A percentile compares a stretch with the other conserved stretches of the same genome.
These are phyloP conservation scores for Leptinotarsa lineolata DNA, from an alignment of 1,140 invertebrate genomes.

Conservation along the genomic window DNA sequence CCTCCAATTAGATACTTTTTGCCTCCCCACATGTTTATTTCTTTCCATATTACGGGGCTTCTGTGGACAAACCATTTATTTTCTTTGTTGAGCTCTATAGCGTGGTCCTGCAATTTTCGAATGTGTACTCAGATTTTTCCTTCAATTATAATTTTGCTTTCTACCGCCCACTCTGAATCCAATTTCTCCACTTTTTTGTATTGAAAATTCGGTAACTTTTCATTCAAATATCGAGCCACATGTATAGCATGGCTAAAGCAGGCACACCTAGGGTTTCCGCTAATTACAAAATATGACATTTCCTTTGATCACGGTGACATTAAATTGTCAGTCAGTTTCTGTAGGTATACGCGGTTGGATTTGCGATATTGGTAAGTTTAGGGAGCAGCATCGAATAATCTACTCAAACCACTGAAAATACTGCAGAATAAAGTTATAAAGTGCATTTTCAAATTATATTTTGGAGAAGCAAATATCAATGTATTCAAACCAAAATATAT, in stretches of 20 bases:
- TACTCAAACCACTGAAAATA: too few species aligned
- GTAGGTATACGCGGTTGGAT: too few species aligned
- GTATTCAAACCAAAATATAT: too few species aligned
- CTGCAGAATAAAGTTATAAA: too few species aligned
- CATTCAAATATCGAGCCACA: constrained; percentile 40
- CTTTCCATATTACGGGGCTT: constrained; percentile 61
- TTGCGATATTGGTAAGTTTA: too few species aligned
- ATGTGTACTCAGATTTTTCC: background rate
- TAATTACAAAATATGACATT: constrained; percentile 46
- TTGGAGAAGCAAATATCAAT: too few species aligned
- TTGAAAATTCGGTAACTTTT: constrained; percentile 43
- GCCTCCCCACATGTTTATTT: constrained; percentile 58
- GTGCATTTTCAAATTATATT: too few species aligned
- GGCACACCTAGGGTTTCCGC: constrained; percentile 41
- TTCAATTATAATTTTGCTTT: background rate
- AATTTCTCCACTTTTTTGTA: constrained; percentile 37
- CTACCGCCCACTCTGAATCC: constrained; percentile 39
- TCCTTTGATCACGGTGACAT: background rate
- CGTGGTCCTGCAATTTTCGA: constrained; percentile 53
- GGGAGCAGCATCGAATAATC: too few species aligned
- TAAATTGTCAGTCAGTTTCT: background rate
- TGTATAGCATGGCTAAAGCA: constrained; percentile 41
- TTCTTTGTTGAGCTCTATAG: constrained; percentile 56
- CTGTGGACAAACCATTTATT: constrained; percentile 59
- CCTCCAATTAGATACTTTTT: constrained; percentile 60